Base-by-base conservation (phyloP, 2,113 vertebrate species). In the Stigmatopora argus region DNA sequence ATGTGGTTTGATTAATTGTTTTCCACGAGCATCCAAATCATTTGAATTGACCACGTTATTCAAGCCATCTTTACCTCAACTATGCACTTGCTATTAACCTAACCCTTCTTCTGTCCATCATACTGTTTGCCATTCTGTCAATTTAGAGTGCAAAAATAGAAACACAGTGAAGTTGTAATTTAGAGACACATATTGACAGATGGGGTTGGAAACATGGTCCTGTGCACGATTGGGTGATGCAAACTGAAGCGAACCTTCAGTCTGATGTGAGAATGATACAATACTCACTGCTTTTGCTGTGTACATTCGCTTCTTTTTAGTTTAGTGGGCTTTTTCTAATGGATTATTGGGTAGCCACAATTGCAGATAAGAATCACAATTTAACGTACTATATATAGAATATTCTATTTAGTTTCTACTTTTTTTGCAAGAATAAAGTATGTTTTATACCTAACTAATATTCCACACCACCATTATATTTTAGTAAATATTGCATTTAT, bases 181-280 rank as follows among this genome's bases (percentile, higher is more conserved):
- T 55, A 5, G 13, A 55, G 23, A 55, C 51, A 19, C n/a, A 21
- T 19, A 23, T 23, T 53, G 19, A 53, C 21, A 31, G 52, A 31
- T 3, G 3, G 4, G 12, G 53, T 21, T 26, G 19, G 23, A 26
- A 31, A 31, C 23, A 26, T 55, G 19, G 13, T 12, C 52, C 52
- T 14, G 52, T 51, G 48, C 6, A 4, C 19, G 10, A 10, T 55
- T 31, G 23, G 21, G 12, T 31, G 53, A 31, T 31, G 23, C 53
- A 55, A 55, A 26, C 45, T n/a, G 41, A 15, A 65, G 41, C 48
- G 64, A 49, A 53, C 51, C 60, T 69, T 65, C 49, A 47, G 23
- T 73, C 35, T 61, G 11, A 74, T 11, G 5, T 4, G n/a, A 67
- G 34, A 13, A 73, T 47, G 52, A 53, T 2, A 1, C 12, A 17